phyloP scores from a whole-genome alignment of 2,113 vertebrate species.

The Amia ocellicauda region DNA sequence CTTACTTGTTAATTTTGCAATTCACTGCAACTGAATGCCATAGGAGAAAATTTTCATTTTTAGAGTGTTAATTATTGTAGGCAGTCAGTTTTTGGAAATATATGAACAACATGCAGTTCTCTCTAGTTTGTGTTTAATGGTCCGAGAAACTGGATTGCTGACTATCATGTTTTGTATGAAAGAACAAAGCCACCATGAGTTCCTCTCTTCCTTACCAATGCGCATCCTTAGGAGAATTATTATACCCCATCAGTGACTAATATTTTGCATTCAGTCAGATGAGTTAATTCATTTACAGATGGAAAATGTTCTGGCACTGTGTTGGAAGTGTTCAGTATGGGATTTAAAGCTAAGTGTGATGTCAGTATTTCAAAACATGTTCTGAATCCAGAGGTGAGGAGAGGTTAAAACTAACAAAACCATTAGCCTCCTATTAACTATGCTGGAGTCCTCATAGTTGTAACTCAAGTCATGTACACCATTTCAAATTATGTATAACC shows the following conservation, averaged over 20 bases:
- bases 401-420: conserved; percentile 11
- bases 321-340: conserved; percentile 21
- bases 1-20: no score
- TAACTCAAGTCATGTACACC: neutral
- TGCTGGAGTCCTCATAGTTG: neutral
- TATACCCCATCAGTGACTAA: conserved; percentile 20
- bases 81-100: no score
- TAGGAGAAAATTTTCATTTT: no score
- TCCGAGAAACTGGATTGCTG: no score
- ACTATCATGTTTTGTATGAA: neutral
- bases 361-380: conserved; percentile 17
- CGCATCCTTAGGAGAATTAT: conserved; percentile 20
- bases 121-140: no score
- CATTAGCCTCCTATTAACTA: neutral
- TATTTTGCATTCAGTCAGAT: conserved; percentile 38
- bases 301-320: conserved; percentile 15
- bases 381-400: conserved; percentile 22
- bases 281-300: conserved; percentile 39
- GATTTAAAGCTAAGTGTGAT: conserved; percentile 10
- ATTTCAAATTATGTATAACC: neutral
- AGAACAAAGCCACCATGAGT: neutral
- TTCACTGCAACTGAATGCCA: no score
- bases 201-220: conserved; percentile 3
- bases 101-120: no score
- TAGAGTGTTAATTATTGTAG: no score